Evolutionary conservation across 2,888 invertebrate species (phyloP), one percentile per base, ranked within the genome.

Genomic region (Latrodectus hesperus): DNA sequence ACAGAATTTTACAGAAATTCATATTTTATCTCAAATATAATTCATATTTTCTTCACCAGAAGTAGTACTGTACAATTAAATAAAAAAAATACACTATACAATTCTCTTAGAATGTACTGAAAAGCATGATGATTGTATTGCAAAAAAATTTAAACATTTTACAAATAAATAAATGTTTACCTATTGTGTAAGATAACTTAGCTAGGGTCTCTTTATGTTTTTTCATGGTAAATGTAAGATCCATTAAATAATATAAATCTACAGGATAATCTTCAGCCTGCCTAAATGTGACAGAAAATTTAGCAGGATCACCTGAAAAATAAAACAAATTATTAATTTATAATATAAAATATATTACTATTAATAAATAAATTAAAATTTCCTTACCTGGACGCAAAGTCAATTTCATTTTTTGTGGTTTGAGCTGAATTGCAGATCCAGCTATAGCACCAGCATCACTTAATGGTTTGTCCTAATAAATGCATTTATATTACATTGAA

Each of bases 201-300:
- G 98, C 98, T 64, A 99, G 93, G 92, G 98, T 98, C 90, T 96
- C 96, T 92, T 99, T 99, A 92, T 99, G 99, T 92, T 99, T 99
- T 92, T 96, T 95, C 99, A 99, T 99, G 81, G 99, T 99, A 93
- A 98, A 96, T 91, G 98, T 99, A 91, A 99, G 94, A 93, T 99
- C 99, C 99, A 99, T 99, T 91, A 99, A 95, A 92, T 99, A 99
- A 93, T 99, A 99, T 26, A 99, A 94, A 93, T 99, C 99, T 4
- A 99, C 98, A 0, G 99, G 99, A 93, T 99, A 99, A 92, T 99
- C 98, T 92, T 95, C 94, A 14, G 97, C 96, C 75, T 96, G 95
- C 79, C 95, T 93, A 91, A 95, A 96, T 14, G 93, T 93, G 91
- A 97, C 95, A 10, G 94, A 92, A 91, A 97, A 93, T 90, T 94